Percentiles rank a stretch among this genome's conserved stretches.
Evolutionary conservation across 2,888 invertebrate genomes (phyloP).

Genomic region (Ectemnius continuus): DNA sequence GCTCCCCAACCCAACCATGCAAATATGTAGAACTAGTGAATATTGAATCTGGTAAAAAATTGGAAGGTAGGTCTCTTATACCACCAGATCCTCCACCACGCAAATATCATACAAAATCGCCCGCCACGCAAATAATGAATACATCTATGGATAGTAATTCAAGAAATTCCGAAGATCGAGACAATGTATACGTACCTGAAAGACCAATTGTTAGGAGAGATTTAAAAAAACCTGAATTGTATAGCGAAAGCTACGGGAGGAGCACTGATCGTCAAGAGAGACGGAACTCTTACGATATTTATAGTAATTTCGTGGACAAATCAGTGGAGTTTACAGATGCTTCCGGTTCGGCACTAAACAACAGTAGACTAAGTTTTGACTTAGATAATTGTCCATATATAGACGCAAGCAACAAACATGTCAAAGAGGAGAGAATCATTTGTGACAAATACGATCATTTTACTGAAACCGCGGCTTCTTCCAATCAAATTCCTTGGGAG

Average conservation of each 20-base stretch:
- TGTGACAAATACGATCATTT: slow-evolving; percentile 63
- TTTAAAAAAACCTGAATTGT: slow-evolving; percentile 46
- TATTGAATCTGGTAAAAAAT: slow-evolving; percentile 67
- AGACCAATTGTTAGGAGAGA: slow-evolving; percentile 54
- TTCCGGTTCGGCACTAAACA: slow-evolving; percentile 42
- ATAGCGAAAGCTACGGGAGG: slow-evolving; percentile 33
- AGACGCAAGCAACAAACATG: slow-evolving; percentile 59
- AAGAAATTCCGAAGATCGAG: slow-evolving; percentile 44
- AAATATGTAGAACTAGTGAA: slow-evolving; percentile 50
- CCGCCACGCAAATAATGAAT: slow-evolving; percentile 46
- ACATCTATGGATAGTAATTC: slow-evolving; percentile 32
- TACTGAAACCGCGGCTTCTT: slow-evolving; percentile 60
- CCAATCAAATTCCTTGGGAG: slow-evolving; percentile 34
- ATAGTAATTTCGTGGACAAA: slow-evolving; percentile 65
- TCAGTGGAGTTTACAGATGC: slow-evolving; percentile 69
- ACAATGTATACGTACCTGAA: slow-evolving; percentile 58
- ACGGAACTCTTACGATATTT: slow-evolving; percentile 60
- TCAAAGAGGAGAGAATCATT: slow-evolving; percentile 57
- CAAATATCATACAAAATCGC: slow-evolving; percentile 73
- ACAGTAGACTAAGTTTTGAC: slow-evolving; percentile 39
- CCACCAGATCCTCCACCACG: slow-evolving; percentile 79
- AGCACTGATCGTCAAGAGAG: slow-evolving; percentile 49
- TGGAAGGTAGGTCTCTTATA: slow-evolving; percentile 75
- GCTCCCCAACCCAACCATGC: slow-evolving; percentile 39
- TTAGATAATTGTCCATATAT: slow-evolving; percentile 35